A percentile compares a stretch with the other conserved stretches of the same genome.
phyloP scores from a whole-genome alignment of 1,140 invertebrate species.

The Papilio xuthus region DNA sequence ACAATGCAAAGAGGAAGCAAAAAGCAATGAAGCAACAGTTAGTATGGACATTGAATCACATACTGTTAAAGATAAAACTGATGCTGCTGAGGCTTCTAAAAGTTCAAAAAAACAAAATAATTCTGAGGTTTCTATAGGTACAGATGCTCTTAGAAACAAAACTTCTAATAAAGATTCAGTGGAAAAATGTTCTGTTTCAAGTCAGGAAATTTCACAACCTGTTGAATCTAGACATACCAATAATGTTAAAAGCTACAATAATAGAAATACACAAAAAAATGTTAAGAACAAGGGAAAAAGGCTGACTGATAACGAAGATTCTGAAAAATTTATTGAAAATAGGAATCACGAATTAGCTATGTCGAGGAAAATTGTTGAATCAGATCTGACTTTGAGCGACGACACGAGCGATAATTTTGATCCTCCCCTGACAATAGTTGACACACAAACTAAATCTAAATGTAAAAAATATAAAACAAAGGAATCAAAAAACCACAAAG shows the following conservation, averaged over 20 bases:
- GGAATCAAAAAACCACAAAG: conserved; percentile 7
- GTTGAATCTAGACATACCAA: not conserved
- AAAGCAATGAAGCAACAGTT: not conserved
- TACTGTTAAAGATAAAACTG: not conserved
- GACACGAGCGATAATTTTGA: conserved; percentile 64
- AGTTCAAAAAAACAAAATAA: conserved; percentile 16
- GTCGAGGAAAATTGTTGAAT: conserved; percentile 53
- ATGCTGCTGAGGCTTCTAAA: not conserved
- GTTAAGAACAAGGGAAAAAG: not conserved
- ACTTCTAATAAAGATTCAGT: not conserved
- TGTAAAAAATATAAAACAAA: conserved; percentile 25
- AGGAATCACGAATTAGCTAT: conserved; percentile 23
- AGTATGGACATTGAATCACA: not conserved
- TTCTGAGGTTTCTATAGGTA: not conserved
- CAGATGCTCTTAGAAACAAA: not conserved
- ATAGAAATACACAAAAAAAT: not conserved
- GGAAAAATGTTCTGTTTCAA: not conserved
- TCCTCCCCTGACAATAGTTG: conserved; percentile 23
- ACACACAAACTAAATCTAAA: conserved; percentile 33
- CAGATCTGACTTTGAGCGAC: conserved; percentile 72
- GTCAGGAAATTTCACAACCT: not conserved
- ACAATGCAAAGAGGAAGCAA: not conserved
- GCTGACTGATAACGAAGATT: not conserved
- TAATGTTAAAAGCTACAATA: not conserved
- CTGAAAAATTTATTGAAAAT: not conserved